Evolutionary conservation across 1,140 invertebrate genomes (phyloP).

Genomic region (Rhagoletis zephyria): DNA sequence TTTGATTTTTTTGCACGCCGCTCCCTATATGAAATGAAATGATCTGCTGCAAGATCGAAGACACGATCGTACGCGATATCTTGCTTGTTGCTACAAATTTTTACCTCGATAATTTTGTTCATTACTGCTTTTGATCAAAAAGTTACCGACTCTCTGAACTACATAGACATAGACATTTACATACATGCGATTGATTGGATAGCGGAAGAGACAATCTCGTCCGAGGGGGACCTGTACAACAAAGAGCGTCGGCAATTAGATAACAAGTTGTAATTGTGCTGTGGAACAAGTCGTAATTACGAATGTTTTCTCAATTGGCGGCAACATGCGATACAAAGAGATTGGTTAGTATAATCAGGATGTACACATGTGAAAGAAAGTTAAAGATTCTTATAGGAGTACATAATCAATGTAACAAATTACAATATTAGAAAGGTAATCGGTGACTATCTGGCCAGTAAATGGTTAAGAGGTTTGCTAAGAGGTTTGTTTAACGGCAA

Average conservation of each 20-base stretch:
- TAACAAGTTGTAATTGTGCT: conserved; percentile 52
- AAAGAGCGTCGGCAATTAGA: conserved; percentile 37
- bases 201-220: not conserved
- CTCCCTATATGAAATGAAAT: not conserved
- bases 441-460: too few relatives aligned
- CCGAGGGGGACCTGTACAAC: not conserved
- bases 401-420: too few relatives aligned
- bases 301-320: conserved; percentile 39
- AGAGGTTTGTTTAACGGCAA: too few relatives aligned
- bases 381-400: not conserved
- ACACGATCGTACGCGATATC: not conserved
- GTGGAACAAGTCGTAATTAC: conserved; percentile 50
- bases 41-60: not conserved
- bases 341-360: not conserved
- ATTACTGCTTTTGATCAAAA: conserved; percentile 25
- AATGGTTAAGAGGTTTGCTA: too few relatives aligned
- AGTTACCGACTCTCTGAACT: not conserved
- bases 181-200: not conserved
- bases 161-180: too few relatives aligned
- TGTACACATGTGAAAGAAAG: not conserved
- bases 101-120: not conserved
- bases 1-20: not conserved
- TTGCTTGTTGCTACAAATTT: not conserved
- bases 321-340: conserved; percentile 7
- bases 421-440: too few relatives aligned